phyloP scores from a whole-genome alignment of 37 sponge, comb jelly and placozoan genomes.

The Corticium candelabrum region DNA sequence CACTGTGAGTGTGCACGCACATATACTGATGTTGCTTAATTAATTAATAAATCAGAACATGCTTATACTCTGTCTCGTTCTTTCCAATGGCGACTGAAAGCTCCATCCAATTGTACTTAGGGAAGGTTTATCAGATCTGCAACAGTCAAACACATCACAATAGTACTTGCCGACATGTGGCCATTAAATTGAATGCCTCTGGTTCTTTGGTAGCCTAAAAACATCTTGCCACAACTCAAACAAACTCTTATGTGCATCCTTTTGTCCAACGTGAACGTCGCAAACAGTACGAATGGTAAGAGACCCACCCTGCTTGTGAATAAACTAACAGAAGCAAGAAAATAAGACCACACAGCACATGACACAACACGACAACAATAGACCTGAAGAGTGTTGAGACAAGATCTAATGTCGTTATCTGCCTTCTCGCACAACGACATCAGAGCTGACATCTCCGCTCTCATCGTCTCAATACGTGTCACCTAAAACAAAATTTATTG shows the following conservation, averaged over 20 bases:
- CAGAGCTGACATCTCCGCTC: slow-evolving; percentile 64
- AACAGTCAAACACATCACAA: too few species aligned
- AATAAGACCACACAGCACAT: not conserved
- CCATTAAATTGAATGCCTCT: too few species aligned
- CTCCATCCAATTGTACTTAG: too few species aligned
- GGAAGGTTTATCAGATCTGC: too few species aligned
- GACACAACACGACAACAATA: not conserved
- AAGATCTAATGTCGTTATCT: slow-evolving; percentile 86
- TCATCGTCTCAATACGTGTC: slow-evolving; percentile 50
- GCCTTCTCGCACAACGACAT: slow-evolving; percentile 91
- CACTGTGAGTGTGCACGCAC: too few species aligned
- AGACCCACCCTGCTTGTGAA: slow-evolving; percentile 45
- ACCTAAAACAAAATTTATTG: too few species aligned
- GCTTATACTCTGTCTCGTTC: too few species aligned
- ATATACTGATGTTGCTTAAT: too few species aligned
- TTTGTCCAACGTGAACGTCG: slow-evolving; percentile 65
- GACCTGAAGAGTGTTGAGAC: slow-evolving; percentile 91
- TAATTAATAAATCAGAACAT: too few species aligned
- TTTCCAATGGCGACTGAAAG: too few species aligned
- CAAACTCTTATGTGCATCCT: slow-evolving; percentile 83
- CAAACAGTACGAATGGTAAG: slow-evolving; percentile 49
- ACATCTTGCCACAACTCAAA: slow-evolving; percentile 92
- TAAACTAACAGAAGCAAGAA: slow-evolving; percentile 39
- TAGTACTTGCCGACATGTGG: too few species aligned
- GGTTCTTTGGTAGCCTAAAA: slow-evolving; percentile 69